Evolutionary conservation across 64 coral and sea anemone species (phyloP).

Genomic region (Dendrophyllia cribrosa): DNA sequence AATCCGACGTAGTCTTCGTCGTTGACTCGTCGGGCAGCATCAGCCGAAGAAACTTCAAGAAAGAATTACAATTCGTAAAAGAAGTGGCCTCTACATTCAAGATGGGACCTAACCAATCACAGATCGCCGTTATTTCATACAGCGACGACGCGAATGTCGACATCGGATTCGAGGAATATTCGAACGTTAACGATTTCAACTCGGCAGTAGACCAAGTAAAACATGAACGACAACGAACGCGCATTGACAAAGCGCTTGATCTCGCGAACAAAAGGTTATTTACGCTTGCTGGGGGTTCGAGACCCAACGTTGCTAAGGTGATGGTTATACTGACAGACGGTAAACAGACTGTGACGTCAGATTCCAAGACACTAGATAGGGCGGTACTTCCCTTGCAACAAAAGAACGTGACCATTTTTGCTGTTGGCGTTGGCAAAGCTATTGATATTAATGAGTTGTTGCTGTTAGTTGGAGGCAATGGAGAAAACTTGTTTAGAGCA

Average conservation of each 20-base stretch:
- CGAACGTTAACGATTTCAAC: constrained; percentile 56
- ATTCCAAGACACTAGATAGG: background rate
- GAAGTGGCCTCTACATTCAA: constrained; percentile 40
- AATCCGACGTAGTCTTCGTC: constrained; percentile 46
- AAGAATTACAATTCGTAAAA: constrained; percentile 46
- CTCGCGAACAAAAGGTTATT: constrained; percentile 27
- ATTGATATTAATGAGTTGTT: constrained; percentile 31
- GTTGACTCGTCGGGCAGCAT: constrained; percentile 50
- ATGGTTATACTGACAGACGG: constrained; percentile 57
- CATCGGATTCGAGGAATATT: constrained; percentile 26
- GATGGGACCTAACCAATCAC: constrained; percentile 24
- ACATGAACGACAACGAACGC: constrained; percentile 10
- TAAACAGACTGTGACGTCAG: constrained; percentile 5
- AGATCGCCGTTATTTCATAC: constrained; percentile 57
- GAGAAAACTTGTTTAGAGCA: constrained; percentile 43
- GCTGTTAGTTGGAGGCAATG: constrained; percentile 12
- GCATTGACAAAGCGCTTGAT: constrained; percentile 54
- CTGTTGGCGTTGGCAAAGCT: constrained; percentile 39
- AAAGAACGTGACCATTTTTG: constrained; percentile 48
- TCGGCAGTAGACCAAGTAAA: constrained; percentile 17
- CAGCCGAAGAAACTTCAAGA: background rate
- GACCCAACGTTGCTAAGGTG: constrained; percentile 45
- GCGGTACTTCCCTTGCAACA: constrained; percentile 42
- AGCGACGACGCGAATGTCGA: constrained; percentile 40
- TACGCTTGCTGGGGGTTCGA: background rate